phyloP scores from a whole-genome alignment of 2,113 vertebrate species.

The Mirounga angustirostris region DNA sequence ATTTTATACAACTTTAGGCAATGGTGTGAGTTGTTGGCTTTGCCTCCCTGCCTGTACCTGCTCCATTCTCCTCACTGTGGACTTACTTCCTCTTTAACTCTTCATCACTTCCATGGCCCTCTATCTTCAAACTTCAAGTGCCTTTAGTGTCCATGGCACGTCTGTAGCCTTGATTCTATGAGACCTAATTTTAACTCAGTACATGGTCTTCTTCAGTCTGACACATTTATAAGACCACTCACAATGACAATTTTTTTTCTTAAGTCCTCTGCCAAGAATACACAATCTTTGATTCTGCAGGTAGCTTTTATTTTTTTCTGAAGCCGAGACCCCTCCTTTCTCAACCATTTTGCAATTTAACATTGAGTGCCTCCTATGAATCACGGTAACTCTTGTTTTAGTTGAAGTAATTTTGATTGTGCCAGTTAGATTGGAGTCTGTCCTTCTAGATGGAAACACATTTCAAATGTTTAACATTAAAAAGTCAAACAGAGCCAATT shows the following conservation, averaged over 20 bases:
- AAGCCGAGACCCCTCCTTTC: not conserved
- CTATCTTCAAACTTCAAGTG: not conserved
- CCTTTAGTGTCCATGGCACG: not conserved
- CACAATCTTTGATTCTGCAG: not conserved
- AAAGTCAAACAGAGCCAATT: slow-evolving; percentile 57
- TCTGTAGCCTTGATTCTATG: not conserved
- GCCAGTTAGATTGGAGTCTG: not conserved
- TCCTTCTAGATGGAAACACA: slow-evolving; percentile 33
- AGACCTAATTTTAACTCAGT: not conserved
- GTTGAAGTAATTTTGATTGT: not conserved
- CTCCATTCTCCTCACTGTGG: not conserved
- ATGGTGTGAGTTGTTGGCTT: not conserved
- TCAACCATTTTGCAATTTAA: not conserved
- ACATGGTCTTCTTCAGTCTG: not conserved
- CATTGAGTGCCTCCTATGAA: not conserved
- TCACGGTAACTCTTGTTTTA: not conserved
- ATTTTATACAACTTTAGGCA: not conserved
- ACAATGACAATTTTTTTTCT: not conserved
- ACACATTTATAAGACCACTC: not conserved
- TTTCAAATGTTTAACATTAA: slow-evolving; percentile 63
- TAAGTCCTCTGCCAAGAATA: not conserved
- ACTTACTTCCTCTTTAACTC: not conserved
- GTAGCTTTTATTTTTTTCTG: not conserved
- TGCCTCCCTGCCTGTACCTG: not conserved
- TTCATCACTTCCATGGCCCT: not conserved